Evolutionary conservation across 2,888 invertebrate species (phyloP).

Genomic region (Parnassius mnemosyne): DNA sequence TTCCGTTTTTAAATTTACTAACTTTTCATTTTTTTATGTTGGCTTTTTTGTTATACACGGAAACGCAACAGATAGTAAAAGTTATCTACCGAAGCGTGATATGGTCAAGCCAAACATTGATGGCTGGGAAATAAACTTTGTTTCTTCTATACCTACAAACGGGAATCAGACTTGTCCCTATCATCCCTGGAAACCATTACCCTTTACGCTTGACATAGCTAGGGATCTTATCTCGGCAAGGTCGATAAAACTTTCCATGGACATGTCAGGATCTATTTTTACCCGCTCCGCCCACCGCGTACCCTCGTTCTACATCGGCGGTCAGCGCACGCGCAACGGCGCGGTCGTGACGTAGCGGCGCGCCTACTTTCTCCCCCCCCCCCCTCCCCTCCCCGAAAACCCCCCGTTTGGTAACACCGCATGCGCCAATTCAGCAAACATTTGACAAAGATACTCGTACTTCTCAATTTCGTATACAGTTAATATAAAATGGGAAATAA

Average conservation of each 20-base stretch:
- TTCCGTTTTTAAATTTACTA: too few relatives aligned
- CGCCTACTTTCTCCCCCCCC: slow-evolving; percentile 33
- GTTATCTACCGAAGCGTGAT: too few relatives aligned
- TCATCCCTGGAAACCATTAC: not conserved
- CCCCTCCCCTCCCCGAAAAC: slow-evolving; percentile 4
- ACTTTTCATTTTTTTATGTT: too few relatives aligned
- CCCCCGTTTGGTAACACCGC: not conserved
- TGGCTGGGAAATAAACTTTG: too few relatives aligned
- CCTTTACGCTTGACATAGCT: not conserved
- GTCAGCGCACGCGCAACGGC: slow-evolving; percentile 31
- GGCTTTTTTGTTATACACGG: too few relatives aligned
- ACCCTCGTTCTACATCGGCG: slow-evolving; percentile 1
- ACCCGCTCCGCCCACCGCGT: slow-evolving; percentile 4
- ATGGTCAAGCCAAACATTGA: too few relatives aligned
- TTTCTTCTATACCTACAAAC: too few relatives aligned
- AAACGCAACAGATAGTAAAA: too few relatives aligned
- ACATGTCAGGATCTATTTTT: not conserved
- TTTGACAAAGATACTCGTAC: not conserved
- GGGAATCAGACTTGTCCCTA: too few relatives aligned
- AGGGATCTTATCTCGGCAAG: not conserved
- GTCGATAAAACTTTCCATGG: slow-evolving; percentile 9
- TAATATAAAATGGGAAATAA: too few relatives aligned
- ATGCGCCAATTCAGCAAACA: not conserved
- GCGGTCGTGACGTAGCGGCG: slow-evolving; percentile 39
- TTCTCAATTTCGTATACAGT: not conserved